These are phyloP conservation scores for Gambusia yucatana DNA, from an alignment of 2,797 vertebrate genomes.

Conservation along the genomic window DNA sequence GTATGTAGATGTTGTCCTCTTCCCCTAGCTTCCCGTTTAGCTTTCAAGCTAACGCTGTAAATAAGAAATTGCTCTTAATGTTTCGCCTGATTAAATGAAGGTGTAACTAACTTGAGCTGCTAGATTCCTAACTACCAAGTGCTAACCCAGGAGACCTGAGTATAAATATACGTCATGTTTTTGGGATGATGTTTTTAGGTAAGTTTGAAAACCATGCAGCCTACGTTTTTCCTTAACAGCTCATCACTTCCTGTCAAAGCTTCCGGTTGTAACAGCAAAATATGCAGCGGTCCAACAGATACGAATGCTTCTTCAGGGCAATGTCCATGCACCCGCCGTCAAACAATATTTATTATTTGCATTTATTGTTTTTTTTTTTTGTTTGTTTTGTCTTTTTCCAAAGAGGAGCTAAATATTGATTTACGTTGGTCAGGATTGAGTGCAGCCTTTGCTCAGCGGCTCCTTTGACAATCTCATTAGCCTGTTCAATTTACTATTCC, in stretches of 20 bases:
- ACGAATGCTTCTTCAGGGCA: neutral
- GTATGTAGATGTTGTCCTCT: no score
- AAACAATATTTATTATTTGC: neutral
- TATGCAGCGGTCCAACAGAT: neutral
- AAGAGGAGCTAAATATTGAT: constrained; percentile 24
- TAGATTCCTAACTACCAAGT: neutral
- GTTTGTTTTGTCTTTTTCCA: neutral
- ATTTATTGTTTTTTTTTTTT: no score
- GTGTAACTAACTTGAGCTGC: neutral
- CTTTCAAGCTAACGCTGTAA: no score
- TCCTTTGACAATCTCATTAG: constrained; percentile 47
- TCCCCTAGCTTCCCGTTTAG: no score
- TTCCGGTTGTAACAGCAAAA: neutral
- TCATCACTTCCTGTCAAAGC: neutral
- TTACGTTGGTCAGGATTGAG: constrained; percentile 16
- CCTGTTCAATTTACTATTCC: constrained; percentile 54
- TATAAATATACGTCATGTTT: neutral
- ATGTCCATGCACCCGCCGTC: neutral
- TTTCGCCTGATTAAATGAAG: no score
- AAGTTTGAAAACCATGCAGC: neutral
- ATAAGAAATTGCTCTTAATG: no score
- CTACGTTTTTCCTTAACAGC: neutral
- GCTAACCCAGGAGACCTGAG: neutral
- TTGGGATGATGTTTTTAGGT: neutral
- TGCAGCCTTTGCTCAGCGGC: constrained; percentile 25